A percentile compares a stretch with the other conserved stretches of the same genome.
Conservation (phyloP, 2,113 vertebrate genomes). For the Cheilinus undulatus region DNA sequence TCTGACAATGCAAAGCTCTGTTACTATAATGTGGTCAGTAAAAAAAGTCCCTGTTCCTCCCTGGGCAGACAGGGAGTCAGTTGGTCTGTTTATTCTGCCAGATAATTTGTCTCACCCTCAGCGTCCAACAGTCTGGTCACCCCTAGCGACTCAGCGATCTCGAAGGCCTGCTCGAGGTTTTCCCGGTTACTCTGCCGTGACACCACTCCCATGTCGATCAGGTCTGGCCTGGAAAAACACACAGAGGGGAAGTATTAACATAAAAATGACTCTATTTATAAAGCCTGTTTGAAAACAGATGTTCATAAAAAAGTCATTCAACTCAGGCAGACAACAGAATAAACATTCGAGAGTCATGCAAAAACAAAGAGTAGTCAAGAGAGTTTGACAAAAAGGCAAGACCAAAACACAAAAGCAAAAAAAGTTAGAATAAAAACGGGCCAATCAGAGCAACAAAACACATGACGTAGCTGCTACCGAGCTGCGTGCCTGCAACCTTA, state of each 20-base stretch:
- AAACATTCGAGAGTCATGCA: too few species aligned
- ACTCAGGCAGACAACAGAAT: too few species aligned
- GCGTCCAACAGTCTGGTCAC: constrained; percentile 95
- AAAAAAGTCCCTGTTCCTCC: background rate
- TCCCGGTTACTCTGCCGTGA: constrained; percentile 93
- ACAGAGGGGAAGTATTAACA: background rate
- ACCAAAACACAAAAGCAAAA: too few species aligned
- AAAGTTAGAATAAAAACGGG: too few species aligned
- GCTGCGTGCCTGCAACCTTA: too few species aligned
- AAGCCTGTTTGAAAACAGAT: too few species aligned
- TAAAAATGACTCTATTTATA: too few species aligned
- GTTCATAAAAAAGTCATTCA: too few species aligned
- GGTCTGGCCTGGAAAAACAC: constrained; percentile 90
- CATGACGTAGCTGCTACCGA: too few species aligned
- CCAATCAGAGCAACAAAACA: too few species aligned
- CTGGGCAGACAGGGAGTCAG: background rate
- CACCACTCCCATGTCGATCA: constrained; percentile 96
- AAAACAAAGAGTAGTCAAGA: too few species aligned
- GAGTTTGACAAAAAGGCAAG: too few species aligned
- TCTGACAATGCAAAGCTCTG: background rate
- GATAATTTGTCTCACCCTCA: constrained; percentile 86
- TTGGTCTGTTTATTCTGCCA: background rate
- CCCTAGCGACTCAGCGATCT: constrained; percentile 95
- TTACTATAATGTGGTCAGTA: background rate
- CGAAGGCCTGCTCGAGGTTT: constrained; percentile 98